These are phyloP conservation scores for Microplitis demolitor DNA, from an alignment of 1,140 invertebrate species.

Conservation along the genomic window DNA sequence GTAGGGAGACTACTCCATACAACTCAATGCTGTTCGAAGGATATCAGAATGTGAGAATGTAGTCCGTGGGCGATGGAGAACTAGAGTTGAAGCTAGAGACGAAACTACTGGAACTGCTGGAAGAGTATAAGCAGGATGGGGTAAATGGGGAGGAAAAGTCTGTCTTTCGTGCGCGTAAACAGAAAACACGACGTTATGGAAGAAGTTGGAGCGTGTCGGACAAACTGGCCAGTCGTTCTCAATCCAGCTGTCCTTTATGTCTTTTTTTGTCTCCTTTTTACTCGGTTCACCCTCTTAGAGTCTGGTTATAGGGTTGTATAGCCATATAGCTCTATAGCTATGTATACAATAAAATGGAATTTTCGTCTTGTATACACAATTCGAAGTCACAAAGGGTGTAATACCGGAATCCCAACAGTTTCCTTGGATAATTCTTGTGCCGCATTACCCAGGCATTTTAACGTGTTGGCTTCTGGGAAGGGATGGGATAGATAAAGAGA, in stretches of 20 bases:
- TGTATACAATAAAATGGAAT: background rate
- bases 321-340: background rate
- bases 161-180: slow-evolving; percentile 31
- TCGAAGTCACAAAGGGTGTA: background rate
- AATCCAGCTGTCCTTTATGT: too few species aligned
- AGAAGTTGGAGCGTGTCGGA: slow-evolving; percentile 38
- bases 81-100: too few species aligned
- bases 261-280: background rate
- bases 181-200: slow-evolving; percentile 40
- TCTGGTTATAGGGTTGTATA: too few species aligned
- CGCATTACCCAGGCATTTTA: background rate
- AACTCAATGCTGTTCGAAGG: too few species aligned
- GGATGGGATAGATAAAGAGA: too few species aligned
- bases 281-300: background rate
- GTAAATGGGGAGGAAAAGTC: background rate
- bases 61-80: too few species aligned
- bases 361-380: background rate
- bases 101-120: too few species aligned
- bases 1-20: too few species aligned
- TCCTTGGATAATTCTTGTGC: background rate
- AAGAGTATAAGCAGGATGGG: too few species aligned
- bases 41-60: too few species aligned
- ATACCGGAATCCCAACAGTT: slow-evolving; percentile 1
- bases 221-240: slow-evolving; percentile 33
- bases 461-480: background rate